Evolutionary conservation across 2,113 vertebrate genomes (phyloP).

Genomic region (Muscicapa adusta): DNA sequence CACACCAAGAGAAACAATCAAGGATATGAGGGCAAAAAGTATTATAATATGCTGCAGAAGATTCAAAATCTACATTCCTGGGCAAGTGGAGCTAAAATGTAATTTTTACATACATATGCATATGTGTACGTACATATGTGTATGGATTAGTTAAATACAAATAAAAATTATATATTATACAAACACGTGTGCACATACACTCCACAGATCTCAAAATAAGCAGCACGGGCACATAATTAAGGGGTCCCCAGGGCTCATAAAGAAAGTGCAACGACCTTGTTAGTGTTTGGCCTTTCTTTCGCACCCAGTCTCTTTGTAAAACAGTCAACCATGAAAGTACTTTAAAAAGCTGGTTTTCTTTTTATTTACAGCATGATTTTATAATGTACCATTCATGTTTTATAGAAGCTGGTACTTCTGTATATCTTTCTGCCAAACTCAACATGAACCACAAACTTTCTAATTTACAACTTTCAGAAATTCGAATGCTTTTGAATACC

Average conservation of each 20-base stretch:
- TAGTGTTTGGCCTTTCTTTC: conserved; percentile 59
- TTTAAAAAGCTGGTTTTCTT: conserved; percentile 52
- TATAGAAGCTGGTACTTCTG: conserved; percentile 12
- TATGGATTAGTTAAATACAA: neutral
- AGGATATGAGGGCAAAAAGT: neutral
- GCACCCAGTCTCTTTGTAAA: conserved; percentile 46
- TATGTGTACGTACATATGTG: neutral
- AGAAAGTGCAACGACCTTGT: conserved; percentile 54
- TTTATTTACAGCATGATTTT: conserved; percentile 53
- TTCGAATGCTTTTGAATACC: conserved; percentile 65
- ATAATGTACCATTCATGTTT: conserved; percentile 19
- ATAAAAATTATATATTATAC: neutral
- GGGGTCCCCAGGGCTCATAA: conserved; percentile 47
- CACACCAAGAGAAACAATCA: neutral
- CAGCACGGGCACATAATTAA: conserved; percentile 47
- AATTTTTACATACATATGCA: neutral
- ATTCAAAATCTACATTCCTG: neutral
- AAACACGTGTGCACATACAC: neutral
- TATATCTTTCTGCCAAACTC: conserved; percentile 10
- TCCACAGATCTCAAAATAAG: conserved; percentile 45
- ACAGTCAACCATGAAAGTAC: conserved; percentile 58
- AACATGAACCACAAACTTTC: conserved; percentile 56
- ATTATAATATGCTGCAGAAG: neutral
- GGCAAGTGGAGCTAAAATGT: neutral
- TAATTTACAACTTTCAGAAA: conserved; percentile 62